Evolutionary conservation across 1,140 invertebrate genomes (phyloP).

Genomic region (Macrobrachium rosenbergii): DNA sequence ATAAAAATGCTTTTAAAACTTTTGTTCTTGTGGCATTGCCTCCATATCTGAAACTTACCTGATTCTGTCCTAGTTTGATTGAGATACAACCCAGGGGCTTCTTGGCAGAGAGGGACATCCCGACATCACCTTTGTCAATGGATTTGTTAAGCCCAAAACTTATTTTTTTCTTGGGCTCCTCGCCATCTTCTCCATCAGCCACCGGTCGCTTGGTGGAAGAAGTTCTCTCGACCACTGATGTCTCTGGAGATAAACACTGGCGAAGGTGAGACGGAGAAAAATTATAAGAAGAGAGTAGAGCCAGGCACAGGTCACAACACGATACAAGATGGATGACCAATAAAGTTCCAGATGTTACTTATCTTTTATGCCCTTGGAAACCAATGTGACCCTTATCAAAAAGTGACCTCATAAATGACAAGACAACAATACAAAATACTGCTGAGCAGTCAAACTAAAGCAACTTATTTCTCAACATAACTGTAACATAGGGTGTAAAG

Average conservation of each 20-base stretch:
- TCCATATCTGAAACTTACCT: slow-evolving; percentile 26
- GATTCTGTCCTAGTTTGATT: slow-evolving; percentile 53
- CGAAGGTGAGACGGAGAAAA: slow-evolving; percentile 61
- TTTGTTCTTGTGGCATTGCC: too few relatives aligned
- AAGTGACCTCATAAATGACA: too few relatives aligned
- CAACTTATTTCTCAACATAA: too few relatives aligned
- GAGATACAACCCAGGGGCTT: slow-evolving; percentile 42
- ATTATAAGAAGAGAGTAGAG: slow-evolving; percentile 51
- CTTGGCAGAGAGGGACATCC: slow-evolving; percentile 28
- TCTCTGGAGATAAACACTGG: slow-evolving; percentile 64
- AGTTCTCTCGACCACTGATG: slow-evolving; percentile 51
- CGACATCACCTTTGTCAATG: slow-evolving; percentile 16
- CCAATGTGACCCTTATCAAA: too few relatives aligned
- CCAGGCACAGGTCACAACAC: slow-evolving; percentile 20
- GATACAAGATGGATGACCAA: background rate
- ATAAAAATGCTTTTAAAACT: too few relatives aligned
- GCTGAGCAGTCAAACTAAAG: too few relatives aligned
- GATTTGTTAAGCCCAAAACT: slow-evolving; percentile 55
- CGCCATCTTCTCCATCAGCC: slow-evolving; percentile 42
- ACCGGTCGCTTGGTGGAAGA: slow-evolving; percentile 54
- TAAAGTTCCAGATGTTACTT: background rate
- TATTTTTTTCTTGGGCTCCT: slow-evolving; percentile 61
- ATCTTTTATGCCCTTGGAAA: too few relatives aligned
- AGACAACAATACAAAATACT: too few relatives aligned
- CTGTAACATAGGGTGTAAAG: too few relatives aligned